These are phyloP conservation scores for Matsumyia berberina DNA, from an alignment of 2,888 invertebrate species.

Conservation along the genomic window DNA sequence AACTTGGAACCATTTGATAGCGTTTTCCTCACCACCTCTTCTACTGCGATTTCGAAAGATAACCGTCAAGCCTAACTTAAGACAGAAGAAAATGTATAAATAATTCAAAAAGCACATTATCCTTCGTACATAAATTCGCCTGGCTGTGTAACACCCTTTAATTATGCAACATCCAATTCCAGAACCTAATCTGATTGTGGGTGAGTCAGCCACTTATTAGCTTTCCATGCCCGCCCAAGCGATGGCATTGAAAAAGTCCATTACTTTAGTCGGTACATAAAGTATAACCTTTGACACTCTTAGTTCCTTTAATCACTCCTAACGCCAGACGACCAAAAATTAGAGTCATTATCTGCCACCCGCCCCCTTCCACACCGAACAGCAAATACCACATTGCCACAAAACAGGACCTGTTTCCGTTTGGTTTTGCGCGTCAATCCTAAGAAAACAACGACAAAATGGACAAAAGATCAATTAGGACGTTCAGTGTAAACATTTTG, in stretches of 20 bases:
- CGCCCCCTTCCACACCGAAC: not conserved
- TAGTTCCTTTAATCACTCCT: conserved; percentile 6
- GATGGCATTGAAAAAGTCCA: not conserved
- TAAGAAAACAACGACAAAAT: not conserved
- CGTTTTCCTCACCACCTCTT: too few species aligned
- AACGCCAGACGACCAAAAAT: conserved; percentile 6
- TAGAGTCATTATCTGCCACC: conserved; percentile 5
- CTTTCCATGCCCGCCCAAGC: not conserved
- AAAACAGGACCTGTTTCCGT: not conserved
- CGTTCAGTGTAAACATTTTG: conserved; percentile 24
- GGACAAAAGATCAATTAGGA: conserved; percentile 36
- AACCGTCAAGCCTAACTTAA: too few species aligned
- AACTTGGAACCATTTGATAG: too few species aligned
- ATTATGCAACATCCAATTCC: conserved; percentile 28
- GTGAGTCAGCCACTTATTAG: not conserved
- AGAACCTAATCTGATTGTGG: not conserved
- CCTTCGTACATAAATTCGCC: too few species aligned
- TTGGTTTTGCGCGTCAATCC: not conserved
- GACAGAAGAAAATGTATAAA: not conserved
- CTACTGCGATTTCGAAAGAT: too few species aligned
- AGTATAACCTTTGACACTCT: conserved; percentile 26
- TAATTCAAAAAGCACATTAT: not conserved
- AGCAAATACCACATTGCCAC: not conserved
- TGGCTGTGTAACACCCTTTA: not conserved
- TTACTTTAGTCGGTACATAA: not conserved